Evolutionary conservation across 2,888 invertebrate species (phyloP).

Genomic region (Latrodectus hesperus): DNA sequence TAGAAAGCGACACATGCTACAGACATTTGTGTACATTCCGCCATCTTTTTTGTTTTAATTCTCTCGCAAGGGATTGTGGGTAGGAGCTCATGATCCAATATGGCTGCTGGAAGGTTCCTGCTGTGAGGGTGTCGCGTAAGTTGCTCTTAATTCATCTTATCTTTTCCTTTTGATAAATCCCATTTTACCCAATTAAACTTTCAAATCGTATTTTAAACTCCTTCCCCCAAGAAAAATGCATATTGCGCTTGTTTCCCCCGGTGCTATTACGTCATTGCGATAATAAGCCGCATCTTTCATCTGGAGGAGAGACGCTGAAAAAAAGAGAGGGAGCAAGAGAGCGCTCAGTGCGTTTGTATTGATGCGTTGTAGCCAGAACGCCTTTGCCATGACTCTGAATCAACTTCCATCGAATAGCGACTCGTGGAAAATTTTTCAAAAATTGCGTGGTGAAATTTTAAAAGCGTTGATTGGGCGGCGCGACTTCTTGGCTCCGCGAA

Average conservation of each 20-base stretch:
- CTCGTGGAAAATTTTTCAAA: slow-evolving; percentile 68
- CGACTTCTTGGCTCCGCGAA: slow-evolving; percentile 55
- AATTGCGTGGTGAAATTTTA: slow-evolving; percentile 69
- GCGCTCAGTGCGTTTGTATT: slow-evolving; percentile 40
- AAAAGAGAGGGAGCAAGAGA: slow-evolving; percentile 36
- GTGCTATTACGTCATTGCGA: slow-evolving; percentile 1
- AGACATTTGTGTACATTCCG: slow-evolving; percentile 48
- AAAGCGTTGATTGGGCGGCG: slow-evolving; percentile 68
- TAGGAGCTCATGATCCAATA: slow-evolving; percentile 65
- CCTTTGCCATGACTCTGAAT: slow-evolving; percentile 61
- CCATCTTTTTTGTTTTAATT: slow-evolving; percentile 57
- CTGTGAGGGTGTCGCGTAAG: slow-evolving; percentile 70
- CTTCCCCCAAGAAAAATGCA: neutral
- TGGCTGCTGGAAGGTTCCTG: slow-evolving; percentile 70
- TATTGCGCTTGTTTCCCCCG: neutral
- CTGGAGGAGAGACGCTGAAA: slow-evolving; percentile 47
- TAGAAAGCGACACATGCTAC: slow-evolving; percentile 29
- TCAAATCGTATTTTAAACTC: slow-evolving; percentile 13
- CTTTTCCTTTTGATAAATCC: slow-evolving; percentile 13
- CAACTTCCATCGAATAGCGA: slow-evolving; percentile 68
- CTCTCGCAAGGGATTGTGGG: slow-evolving; percentile 67
- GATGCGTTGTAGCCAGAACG: slow-evolving; percentile 41
- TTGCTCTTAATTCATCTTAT: slow-evolving; percentile 61
- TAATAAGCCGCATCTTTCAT: slow-evolving; percentile 51
- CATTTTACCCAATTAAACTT: slow-evolving; percentile 41